Evolutionary conservation across 1,140 invertebrate species (phyloP).

Genomic region (Doryteuthis pealeii): DNA sequence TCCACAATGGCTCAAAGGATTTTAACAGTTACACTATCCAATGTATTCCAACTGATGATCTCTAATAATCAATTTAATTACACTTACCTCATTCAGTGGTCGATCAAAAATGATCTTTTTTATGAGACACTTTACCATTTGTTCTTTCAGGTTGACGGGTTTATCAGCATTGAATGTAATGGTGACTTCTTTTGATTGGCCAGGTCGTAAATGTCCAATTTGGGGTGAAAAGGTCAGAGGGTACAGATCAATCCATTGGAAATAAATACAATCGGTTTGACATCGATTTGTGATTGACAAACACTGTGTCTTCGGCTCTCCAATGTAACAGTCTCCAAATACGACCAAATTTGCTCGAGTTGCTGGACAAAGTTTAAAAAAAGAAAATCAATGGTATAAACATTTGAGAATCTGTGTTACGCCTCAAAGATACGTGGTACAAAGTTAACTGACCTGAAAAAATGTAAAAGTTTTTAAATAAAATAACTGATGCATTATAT

Average conservation of each 20-base stretch:
- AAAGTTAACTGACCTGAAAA: too few relatives aligned
- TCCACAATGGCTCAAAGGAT: too few relatives aligned
- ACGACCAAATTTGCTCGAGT: conserved; percentile 55
- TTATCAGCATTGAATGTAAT: conserved; percentile 54
- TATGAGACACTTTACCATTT: conserved; percentile 45
- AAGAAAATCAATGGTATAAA: too few relatives aligned
- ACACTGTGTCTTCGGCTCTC: conserved; percentile 49
- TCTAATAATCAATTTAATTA: too few relatives aligned
- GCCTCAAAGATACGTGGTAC: too few relatives aligned
- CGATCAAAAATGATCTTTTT: conserved; percentile 58
- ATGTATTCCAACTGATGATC: too few relatives aligned
- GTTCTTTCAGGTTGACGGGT: conserved; percentile 44
- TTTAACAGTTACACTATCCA: too few relatives aligned
- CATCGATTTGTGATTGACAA: conserved; percentile 59
- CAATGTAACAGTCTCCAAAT: conserved; percentile 59
- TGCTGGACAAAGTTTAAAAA: conserved; percentile 35
- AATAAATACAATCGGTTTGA: conserved; percentile 48
- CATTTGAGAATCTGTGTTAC: too few relatives aligned
- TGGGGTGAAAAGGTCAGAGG: conserved; percentile 53
- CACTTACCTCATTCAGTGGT: conserved; percentile 44
- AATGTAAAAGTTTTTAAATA: too few relatives aligned
- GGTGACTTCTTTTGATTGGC: conserved; percentile 53
- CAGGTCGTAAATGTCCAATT: conserved; percentile 54
- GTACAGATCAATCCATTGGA: conserved; percentile 55
- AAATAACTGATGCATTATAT: too few relatives aligned